These are phyloP conservation scores for Ormyrus nitidulus DNA, from an alignment of 2,888 invertebrate species.

Conservation along the genomic window DNA sequence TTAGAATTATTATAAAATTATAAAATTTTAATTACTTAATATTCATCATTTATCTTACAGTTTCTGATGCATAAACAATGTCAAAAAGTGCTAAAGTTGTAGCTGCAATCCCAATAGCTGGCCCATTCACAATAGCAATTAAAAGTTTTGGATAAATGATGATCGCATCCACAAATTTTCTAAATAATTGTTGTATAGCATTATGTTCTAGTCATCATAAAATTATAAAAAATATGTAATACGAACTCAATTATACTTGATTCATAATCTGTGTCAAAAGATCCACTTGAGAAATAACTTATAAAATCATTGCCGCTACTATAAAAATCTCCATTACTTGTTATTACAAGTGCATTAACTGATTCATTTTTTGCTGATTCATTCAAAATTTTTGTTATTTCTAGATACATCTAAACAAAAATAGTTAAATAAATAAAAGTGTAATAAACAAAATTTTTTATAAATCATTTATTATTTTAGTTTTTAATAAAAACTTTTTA, in stretches of 20 bases:
- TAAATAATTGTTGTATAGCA: slow-evolving; percentile 71
- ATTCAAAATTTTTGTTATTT: slow-evolving; percentile 80
- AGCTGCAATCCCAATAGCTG: slow-evolving; percentile 92
- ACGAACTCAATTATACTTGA: slow-evolving; percentile 18
- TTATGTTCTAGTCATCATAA: slow-evolving; percentile 5
- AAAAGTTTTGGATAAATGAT: slow-evolving; percentile 93
- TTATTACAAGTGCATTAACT: slow-evolving; percentile 84
- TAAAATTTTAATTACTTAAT: slow-evolving; percentile 5
- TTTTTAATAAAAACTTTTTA: too few relatives aligned
- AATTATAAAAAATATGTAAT: slow-evolving; percentile 10
- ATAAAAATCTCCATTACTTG: slow-evolving; percentile 88
- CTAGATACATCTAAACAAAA: slow-evolving; percentile 80
- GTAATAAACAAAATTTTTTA: neutral
- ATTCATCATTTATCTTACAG: slow-evolving; percentile 75
- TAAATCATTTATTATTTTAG: too few relatives aligned
- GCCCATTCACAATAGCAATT: slow-evolving; percentile 93
- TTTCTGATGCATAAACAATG: slow-evolving; percentile 90
- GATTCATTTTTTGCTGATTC: slow-evolving; percentile 83
- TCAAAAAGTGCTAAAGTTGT: slow-evolving; percentile 92
- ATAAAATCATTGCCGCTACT: slow-evolving; percentile 89
- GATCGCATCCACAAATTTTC: slow-evolving; percentile 84
- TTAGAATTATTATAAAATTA: slow-evolving; percentile 3
- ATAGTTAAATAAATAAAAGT: neutral
- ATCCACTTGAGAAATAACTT: slow-evolving; percentile 29
- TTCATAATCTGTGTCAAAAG: neutral